Conservation (phyloP, 1,140 invertebrate genomes). For the Diabrotica virgifera region DNA sequence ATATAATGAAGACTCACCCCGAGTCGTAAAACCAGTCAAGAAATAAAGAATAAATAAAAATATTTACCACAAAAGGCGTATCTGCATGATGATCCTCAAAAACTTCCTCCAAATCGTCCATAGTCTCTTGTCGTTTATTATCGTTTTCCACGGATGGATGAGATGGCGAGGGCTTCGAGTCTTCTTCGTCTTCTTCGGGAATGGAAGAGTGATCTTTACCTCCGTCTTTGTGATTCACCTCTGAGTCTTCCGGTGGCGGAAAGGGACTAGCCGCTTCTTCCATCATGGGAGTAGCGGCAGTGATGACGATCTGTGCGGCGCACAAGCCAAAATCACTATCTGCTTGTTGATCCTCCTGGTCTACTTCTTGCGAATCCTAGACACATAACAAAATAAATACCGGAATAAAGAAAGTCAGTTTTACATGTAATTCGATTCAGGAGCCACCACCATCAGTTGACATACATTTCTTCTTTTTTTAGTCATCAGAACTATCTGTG, state of each 20-base stretch:
- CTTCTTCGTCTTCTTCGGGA: conserved; percentile 14
- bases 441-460: no score
- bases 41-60: no score
- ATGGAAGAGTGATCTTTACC: background rate
- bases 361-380: conserved; percentile 25
- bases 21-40: no score
- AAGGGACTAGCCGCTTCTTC: conserved; percentile 73
- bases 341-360: conserved; percentile 11
- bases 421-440: no score
- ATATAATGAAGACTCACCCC: no score
- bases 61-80: conserved; percentile 3
- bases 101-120: conserved; percentile 35
- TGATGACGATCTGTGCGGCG: conserved; percentile 83
- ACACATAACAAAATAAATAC: background rate
- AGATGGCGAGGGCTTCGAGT: background rate
- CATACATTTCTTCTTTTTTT: no score
- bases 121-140: conserved; percentile 33
- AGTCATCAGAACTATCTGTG: no score
- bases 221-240: conserved; percentile 45
- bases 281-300: conserved; percentile 81
- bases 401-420: no score
- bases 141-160: conserved; percentile 31
- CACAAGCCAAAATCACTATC: conserved; percentile 58
- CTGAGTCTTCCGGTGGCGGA: conserved; percentile 53
- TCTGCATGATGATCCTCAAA: conserved; percentile 8